Percentiles rank a stretch among this genome's conserved stretches.
Conservation (phyloP, 2,888 invertebrate species). For the Diadegma fenestrale region DNA sequence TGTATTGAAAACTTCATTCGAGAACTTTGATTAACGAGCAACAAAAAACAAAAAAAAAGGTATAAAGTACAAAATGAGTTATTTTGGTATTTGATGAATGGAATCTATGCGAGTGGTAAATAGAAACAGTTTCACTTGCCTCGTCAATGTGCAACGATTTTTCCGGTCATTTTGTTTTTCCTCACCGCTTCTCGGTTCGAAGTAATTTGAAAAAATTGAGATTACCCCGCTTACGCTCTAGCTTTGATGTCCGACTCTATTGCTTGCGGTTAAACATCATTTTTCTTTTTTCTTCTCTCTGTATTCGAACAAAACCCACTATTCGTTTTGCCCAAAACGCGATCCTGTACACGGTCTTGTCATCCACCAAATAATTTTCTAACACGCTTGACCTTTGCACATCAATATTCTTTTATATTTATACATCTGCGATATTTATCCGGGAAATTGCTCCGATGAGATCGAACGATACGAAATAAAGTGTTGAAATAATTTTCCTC, state of each 20-base stretch:
- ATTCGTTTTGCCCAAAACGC: neutral
- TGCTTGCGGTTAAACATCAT: constrained; percentile 4
- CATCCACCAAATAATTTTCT: neutral
- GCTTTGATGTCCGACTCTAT: constrained; percentile 2
- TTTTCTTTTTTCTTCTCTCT: neutral
- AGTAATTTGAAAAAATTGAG: constrained; percentile 3
- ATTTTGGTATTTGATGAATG: neutral
- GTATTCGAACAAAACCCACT: neutral
- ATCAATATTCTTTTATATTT: neutral
- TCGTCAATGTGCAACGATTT: neutral
- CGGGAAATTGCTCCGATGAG: neutral
- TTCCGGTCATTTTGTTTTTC: constrained; percentile 4
- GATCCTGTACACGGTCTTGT: neutral
- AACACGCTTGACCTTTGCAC: neutral
- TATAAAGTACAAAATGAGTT: neutral
- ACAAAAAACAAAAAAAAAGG: neutral
- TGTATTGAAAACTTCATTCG: neutral
- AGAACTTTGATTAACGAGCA: neutral
- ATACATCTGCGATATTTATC: neutral
- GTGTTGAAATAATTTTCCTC: neutral
- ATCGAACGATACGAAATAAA: neutral
- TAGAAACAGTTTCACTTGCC: neutral
- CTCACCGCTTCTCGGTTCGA: neutral
- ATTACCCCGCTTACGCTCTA: neutral
- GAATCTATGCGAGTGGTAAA: constrained; percentile 8